Evolutionary conservation across 2,797 vertebrate species (phyloP), one percentile per base, ranked within the genome.

Genomic region (Coracias cyanogaster): DNA sequence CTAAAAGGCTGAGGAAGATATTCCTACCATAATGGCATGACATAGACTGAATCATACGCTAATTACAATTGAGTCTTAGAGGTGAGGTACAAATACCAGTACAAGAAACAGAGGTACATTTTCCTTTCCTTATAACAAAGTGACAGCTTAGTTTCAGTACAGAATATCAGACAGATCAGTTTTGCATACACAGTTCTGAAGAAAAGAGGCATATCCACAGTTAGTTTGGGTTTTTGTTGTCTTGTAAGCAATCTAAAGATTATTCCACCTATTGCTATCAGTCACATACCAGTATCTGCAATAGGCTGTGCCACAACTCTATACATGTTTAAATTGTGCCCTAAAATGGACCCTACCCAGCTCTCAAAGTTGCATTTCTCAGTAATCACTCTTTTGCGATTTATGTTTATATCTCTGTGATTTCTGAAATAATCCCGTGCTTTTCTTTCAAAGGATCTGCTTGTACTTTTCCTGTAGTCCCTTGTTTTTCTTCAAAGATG

Each of bases 321-420:
- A 20, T 29, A 43, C 2, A 19, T 14, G 5, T 60, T 80, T n/a
- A 70, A 83, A 66, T 58, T 48, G 43, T 35, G 4, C 5, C 18
- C 4, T 49, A 69, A 94, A 64, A 67, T 21, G 25, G 21, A 43
- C 4, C 1, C 31, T 65, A n/a, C 5, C 1, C 7, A 46, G 12
- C 2, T 43, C 14, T 66, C n/a, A 22, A 81, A 52, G 24, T 43
- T 69, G 4, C 1, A 18, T 72, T 84, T 72, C 26, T 74, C 51
- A 45, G 9, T 57, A 82, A 65, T 8, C 65, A 11, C 2, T 46
- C 2, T 35, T 82, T 72, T 82, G 39, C 0, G 0, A 57, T 54
- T 55, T 79, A 33, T 0, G 0, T 61, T 89, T 79, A n/a, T 37
- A 54, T 4, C 9, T 57, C 9, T 65, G 18, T 55, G 21, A 12